Percentiles rank a stretch among this genome's conserved stretches.
Evolutionary conservation across 2,888 invertebrate genomes (phyloP).

Genomic region (Synergus itoensis): DNA sequence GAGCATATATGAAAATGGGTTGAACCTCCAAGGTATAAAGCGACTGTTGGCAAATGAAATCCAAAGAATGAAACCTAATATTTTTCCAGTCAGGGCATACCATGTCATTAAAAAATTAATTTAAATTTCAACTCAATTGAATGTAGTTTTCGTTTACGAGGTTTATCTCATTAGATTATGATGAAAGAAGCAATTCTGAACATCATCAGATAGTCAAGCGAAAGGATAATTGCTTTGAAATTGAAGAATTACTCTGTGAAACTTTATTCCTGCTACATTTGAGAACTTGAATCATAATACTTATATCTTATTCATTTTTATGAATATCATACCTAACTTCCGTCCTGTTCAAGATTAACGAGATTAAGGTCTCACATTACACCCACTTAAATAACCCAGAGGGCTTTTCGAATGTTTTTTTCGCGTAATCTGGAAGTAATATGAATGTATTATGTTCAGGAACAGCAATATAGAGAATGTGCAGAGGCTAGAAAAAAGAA

Average conservation of each 20-base stretch:
- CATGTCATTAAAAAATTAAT: background rate
- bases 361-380: conserved; percentile 26
- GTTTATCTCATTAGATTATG: background rate
- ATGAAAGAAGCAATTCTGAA: background rate
- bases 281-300: background rate
- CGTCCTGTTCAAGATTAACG: background rate
- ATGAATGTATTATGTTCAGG: background rate
- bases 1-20: conserved; percentile 30
- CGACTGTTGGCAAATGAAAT: conserved; percentile 34
- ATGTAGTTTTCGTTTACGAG: background rate
- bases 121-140: background rate
- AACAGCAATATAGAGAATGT: background rate
- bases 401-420: conserved; percentile 7
- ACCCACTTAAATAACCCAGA: conserved; percentile 32
- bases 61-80: conserved; percentile 38
- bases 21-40: conserved; percentile 26
- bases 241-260: background rate
- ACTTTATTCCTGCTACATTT: background rate
- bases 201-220: background rate
- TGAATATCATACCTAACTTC: conserved; percentile 5
- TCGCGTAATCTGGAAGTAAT: background rate
- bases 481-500: background rate
- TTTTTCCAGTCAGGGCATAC: background rate
- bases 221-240: background rate
- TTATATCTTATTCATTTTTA: conserved; percentile 8